These are phyloP conservation scores for Loriculus beryllinus DNA, from an alignment of 2,797 vertebrate species.

Conservation along the genomic window DNA sequence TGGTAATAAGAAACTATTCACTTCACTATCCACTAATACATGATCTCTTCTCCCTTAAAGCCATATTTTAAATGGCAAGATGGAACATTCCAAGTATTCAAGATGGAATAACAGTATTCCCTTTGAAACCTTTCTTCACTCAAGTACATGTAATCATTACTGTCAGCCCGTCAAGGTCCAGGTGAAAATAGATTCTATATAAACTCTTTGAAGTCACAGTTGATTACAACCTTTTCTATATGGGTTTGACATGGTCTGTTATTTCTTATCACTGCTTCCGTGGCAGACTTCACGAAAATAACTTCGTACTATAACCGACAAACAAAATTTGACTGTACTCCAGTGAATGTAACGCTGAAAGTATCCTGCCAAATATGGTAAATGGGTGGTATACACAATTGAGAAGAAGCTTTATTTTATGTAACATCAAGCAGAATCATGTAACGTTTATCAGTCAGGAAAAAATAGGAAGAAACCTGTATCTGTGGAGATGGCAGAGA, in stretches of 20 bases:
- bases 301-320: background rate
- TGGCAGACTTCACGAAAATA: background rate
- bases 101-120: background rate
- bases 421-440: background rate
- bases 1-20: background rate
- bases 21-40: background rate
- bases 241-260: conserved; percentile 32
- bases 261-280: background rate
- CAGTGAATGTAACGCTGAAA: background rate
- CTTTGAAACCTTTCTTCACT: conserved; percentile 41
- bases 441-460: background rate
- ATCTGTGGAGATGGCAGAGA: background rate
- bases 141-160: conserved; percentile 28
- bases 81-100: background rate
- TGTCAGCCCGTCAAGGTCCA: conserved; percentile 46
- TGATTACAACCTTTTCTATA: conserved; percentile 16
- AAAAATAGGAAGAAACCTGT: background rate
- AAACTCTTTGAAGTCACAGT: conserved; percentile 48
- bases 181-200: conserved; percentile 50
- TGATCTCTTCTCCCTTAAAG: background rate
- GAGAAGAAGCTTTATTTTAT: background rate
- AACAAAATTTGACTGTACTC: background rate
- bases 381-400: background rate
- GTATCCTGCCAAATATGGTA: background rate
- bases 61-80: background rate